A percentile compares a stretch with the other conserved stretches of the same genome.
Evolutionary conservation across 1,140 invertebrate species (phyloP).

Genomic region (Magallana ariakensis): DNA sequence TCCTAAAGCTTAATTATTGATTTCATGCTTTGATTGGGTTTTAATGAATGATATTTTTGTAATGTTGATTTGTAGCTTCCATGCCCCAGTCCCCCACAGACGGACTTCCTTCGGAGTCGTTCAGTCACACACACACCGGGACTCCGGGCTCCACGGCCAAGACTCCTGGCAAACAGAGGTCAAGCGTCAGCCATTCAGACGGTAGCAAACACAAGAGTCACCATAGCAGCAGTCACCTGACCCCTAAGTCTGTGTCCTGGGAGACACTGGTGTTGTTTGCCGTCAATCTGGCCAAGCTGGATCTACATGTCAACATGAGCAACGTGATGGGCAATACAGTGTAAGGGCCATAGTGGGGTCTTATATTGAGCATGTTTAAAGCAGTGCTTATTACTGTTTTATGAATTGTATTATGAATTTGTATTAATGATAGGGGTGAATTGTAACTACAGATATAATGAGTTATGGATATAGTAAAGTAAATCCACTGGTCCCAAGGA

Average conservation of each 20-base stretch:
- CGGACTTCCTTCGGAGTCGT: conserved; percentile 39
- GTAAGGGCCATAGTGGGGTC: conserved; percentile 79
- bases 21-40: no score
- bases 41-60: no score
- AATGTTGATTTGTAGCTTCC: conserved; percentile 33
- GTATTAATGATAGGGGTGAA: no score
- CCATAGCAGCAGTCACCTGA: conserved; percentile 42
- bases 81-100: conserved; percentile 65
- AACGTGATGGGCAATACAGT: conserved; percentile 98
- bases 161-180: conserved; percentile 38
- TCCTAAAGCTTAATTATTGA: no score
- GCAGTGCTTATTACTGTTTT: no score
- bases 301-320: conserved; percentile 99
- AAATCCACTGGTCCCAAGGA: no score
- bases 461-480: no score
- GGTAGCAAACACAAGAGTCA: conserved; percentile 34
- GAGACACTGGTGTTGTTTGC: conserved; percentile 97
- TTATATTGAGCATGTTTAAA: background rate
- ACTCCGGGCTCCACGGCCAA: conserved; percentile 20
- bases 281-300: conserved; percentile 95
- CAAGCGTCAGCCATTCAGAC: conserved; percentile 43
- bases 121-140: conserved; percentile 40
- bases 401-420: no score
- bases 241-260: conserved; percentile 83
- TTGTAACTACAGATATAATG: no score